Conservation (phyloP, 2,113 vertebrate species). For the Opisthocomus hoazin region DNA sequence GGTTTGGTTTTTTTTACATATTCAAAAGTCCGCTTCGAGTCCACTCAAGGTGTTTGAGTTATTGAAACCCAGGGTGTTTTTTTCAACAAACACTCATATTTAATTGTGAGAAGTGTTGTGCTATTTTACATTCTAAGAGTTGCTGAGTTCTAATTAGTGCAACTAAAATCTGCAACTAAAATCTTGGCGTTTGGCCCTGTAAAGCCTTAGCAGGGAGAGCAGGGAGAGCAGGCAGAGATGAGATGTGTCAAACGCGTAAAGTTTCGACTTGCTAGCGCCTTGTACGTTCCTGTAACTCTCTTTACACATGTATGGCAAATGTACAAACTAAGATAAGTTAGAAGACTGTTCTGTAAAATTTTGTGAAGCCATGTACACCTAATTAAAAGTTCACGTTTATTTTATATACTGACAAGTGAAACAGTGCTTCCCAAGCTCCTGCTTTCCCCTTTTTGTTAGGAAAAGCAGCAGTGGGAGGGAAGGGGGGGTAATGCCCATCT, state of each 20-base stretch:
- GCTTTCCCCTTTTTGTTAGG: neutral
- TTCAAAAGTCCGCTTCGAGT: neutral
- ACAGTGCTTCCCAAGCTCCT: neutral
- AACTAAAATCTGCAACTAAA: neutral
- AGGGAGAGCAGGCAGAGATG: neutral
- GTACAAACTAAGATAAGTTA: neutral
- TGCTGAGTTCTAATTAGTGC: neutral
- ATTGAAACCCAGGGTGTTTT: neutral
- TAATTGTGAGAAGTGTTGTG: neutral
- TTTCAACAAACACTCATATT: neutral
- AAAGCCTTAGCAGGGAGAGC: neutral
- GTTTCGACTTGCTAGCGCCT: neutral
- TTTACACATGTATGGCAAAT: accelerated
- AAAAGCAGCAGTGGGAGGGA: neutral
- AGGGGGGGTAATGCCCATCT: neutral
- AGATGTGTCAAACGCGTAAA: accelerated
- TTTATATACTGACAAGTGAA: neutral
- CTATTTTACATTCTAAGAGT: neutral
- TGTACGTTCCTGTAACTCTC: accelerated
- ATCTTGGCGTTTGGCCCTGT: neutral
- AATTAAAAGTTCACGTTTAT: neutral
- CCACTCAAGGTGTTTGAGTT: neutral
- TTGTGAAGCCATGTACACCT: accelerated
- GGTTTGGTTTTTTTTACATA: neutral
- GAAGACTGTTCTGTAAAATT: neutral